Base-by-base conservation (phyloP, 2,888 invertebrate genomes). In the Lycia hirtaria region DNA sequence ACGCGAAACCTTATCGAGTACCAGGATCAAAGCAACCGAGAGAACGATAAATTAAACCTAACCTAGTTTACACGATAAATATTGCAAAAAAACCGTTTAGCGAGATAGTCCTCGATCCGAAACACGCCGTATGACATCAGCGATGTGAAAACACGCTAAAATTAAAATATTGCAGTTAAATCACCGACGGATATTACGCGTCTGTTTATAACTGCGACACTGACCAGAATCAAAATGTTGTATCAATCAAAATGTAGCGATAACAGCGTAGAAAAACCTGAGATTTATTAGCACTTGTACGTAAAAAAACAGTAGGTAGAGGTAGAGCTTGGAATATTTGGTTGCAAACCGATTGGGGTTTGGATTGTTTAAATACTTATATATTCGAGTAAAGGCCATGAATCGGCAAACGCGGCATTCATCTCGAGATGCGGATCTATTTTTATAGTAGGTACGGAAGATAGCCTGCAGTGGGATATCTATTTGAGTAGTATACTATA, bases 41-140 rank as follows among this genome's bases (percentile, higher is more conserved):
- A 48, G 44, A 38, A 35, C 12, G 44, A 59, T 68, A 73, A 69
- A 74, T 71, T 69, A 70, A 60, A 59, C 67, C 54, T 53, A 69
- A 66, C 62, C 64, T 65, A 67, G 68, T 72, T 52, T 28, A 50
- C 56, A 58, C 51, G 56, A 60, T 64, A 40, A 62, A 56, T 17
- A 30, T 64, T 62, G 56, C 43, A 40, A 51, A 52, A 45, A 62
- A 62, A 54, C n/a, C n/a, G 52, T 63, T 60, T 61, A 65, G 58
- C 15, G 33, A 55, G 52, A 37, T 58, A 12, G 33, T 51, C 57
- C 7, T 1, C 33, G 51, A 20, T 33, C 43, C 10, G 48, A 40
- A 60, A 72, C 71, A 68, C 52, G n/a, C 61, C 60, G 51, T 64
- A 68, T 80, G 78, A 80, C 76, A 75, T 80, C 83, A 80, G 62